These are phyloP conservation scores for Apteryx mantelli DNA, from an alignment of 2,113 vertebrate genomes.

Conservation along the genomic window DNA sequence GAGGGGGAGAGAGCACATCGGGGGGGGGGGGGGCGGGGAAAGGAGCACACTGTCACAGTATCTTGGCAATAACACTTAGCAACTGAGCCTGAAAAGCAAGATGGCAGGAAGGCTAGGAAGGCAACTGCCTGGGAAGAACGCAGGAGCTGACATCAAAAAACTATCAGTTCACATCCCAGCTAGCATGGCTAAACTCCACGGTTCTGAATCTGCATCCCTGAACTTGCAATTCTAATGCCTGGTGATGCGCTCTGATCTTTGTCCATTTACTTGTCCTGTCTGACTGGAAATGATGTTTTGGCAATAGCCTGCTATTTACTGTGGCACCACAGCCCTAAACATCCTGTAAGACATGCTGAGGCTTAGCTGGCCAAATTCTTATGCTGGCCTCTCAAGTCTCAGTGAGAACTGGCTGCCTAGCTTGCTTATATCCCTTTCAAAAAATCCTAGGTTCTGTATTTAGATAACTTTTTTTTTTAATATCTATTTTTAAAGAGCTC, in stretches of 20 bases:
- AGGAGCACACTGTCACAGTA: neutral
- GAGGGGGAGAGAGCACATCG: too few species aligned
- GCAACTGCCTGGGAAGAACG: slow-evolving; percentile 9
- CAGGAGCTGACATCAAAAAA: slow-evolving; percentile 33
- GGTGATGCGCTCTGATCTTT: slow-evolving; percentile 23
- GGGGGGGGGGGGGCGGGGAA: too few species aligned
- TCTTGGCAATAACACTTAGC: neutral
- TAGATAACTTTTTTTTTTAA: neutral
- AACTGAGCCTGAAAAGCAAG: neutral
- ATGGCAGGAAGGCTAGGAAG: neutral
- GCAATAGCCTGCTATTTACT: slow-evolving; percentile 55
- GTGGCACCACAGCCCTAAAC: slow-evolving; percentile 12
- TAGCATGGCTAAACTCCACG: neutral
- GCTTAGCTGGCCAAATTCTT: slow-evolving; percentile 19
- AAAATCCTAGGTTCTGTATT: neutral
- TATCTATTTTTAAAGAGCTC: neutral
- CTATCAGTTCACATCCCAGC: neutral
- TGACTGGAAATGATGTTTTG: slow-evolving; percentile 49
- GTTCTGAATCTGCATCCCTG: slow-evolving; percentile 25
- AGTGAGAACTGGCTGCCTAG: neutral
- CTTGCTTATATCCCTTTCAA: neutral
- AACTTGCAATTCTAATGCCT: slow-evolving; percentile 1
- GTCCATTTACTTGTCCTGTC: slow-evolving; percentile 34
- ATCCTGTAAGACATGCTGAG: neutral
- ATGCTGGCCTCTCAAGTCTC: neutral